Evolutionary conservation across 2,113 vertebrate genomes (phyloP), one percentile per base, ranked within the genome.

Genomic region (Mastomys natalensis): DNA sequence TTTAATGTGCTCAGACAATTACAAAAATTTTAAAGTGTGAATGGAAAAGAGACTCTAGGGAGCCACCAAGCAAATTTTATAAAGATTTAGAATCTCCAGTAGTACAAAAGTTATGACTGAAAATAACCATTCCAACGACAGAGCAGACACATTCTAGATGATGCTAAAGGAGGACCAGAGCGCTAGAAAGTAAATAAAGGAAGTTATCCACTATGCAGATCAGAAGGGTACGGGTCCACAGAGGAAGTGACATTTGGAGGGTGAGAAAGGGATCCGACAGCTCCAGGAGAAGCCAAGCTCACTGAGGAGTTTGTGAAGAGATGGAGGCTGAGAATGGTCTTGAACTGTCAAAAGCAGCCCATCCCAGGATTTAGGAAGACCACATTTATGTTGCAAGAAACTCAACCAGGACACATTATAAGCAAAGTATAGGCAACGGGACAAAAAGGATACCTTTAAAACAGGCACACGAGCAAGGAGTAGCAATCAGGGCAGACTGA

Each of bases 81-180:
- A 77, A 90, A 74, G 58, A 77, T 72, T n/a, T 58, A 86, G 66
- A 68, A 96, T 87, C 95, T 93, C 40, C 92, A 68, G 45, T 58
- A 73, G 62, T 29, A 70, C 24, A 43, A 74, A 90, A n/a, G 48
- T 72, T 37, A 16, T 72, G n/a, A 55, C 51, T 93, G 48, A 87
- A 87, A 68, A 81, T 29, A 45, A 70, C 72, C 90, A 60, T 81
- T 51, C 19, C 58, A 87, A 9, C 7, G 3, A 45, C 72, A 12
- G 26, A 55, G 89, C 91, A 80, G 60, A 91, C 53, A 37, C 45
- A 40, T 93, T 89, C 94, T 87, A 87, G 74, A 78, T 70, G 37
- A 62, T 70, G 10, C 19, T 70, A n/a, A 89, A 86, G n/a, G 17
- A 73, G 19, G 40, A 21, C n/a, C 19, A 11, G 72, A 22, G n/a